Evolutionary conservation across 2,888 invertebrate species (phyloP).

Genomic region (Diloba caeruleocephala): DNA sequence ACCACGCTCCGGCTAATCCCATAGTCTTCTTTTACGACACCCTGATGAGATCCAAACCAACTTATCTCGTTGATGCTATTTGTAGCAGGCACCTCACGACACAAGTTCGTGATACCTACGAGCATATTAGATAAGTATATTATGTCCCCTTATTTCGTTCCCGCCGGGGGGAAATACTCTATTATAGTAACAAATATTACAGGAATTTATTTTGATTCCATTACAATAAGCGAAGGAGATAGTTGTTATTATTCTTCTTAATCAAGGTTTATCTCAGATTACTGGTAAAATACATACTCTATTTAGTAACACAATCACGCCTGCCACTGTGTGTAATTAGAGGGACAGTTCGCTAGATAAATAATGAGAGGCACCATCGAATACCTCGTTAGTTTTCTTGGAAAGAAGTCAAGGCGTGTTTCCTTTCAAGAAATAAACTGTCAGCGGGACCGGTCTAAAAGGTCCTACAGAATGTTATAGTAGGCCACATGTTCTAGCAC

Average conservation of each 20-base stretch:
- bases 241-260: slow-evolving; percentile 25
- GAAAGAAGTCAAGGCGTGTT: slow-evolving; percentile 68
- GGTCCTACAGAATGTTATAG: slow-evolving; percentile 47
- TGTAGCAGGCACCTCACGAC: not conserved
- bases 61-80: no score
- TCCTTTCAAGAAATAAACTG: slow-evolving; percentile 54
- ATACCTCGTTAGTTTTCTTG: slow-evolving; percentile 71
- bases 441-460: slow-evolving; percentile 45
- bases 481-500: slow-evolving; percentile 25
- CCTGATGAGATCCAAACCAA: no score
- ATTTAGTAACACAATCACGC: slow-evolving; percentile 70
- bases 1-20: no score
- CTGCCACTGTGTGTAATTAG: slow-evolving; percentile 69
- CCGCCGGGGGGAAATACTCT: slow-evolving; percentile 8
- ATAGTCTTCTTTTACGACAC: no score
- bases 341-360: slow-evolving; percentile 68
- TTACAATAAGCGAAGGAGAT: slow-evolving; percentile 3
- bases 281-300: slow-evolving; percentile 41
- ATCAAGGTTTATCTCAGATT: slow-evolving; percentile 29
- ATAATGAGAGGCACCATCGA: slow-evolving; percentile 73
- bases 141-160: slow-evolving; percentile 26
- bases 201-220: slow-evolving; percentile 25
- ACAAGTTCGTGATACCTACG: slow-evolving; percentile 28
- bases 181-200: slow-evolving; percentile 35
- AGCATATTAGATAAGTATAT: slow-evolving; percentile 34